These are phyloP conservation scores for Lasioglossum leucozonium DNA, from an alignment of 2,888 invertebrate genomes.

Conservation along the genomic window DNA sequence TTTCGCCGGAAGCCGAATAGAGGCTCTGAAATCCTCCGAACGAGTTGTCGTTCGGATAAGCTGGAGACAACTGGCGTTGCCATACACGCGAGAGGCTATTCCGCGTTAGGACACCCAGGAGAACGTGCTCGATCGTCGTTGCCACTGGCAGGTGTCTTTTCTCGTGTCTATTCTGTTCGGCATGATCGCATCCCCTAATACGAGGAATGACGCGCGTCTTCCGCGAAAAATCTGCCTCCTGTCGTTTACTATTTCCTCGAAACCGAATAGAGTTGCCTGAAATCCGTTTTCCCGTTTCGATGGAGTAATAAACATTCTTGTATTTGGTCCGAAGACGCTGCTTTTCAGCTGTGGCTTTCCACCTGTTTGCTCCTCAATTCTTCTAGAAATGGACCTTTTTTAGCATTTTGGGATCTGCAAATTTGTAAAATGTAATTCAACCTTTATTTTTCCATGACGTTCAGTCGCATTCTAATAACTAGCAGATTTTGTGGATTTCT, in stretches of 20 bases:
- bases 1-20: neutral
- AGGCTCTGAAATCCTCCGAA: neutral
- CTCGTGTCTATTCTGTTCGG: slow-evolving; percentile 25
- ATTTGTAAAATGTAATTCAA: too few relatives aligned
- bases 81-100: slow-evolving; percentile 53
- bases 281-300: neutral
- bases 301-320: neutral
- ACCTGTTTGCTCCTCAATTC: slow-evolving; percentile 5
- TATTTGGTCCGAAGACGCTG: neutral
- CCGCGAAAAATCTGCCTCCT: neutral
- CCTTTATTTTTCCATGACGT: too few relatives aligned
- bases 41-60: slow-evolving; percentile 21
- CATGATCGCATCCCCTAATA: neutral
- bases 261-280: neutral
- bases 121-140: slow-evolving; percentile 61
- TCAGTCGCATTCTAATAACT: too few relatives aligned
- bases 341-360: neutral
- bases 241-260: neutral
- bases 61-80: slow-evolving; percentile 18
- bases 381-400: neutral
- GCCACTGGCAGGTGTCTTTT: slow-evolving; percentile 56
- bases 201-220: neutral
- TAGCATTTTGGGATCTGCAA: neutral
- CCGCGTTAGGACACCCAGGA: slow-evolving; percentile 51
- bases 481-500: too few relatives aligned